A percentile compares a stretch with the other conserved stretches of the same genome.
phyloP scores from a whole-genome alignment of 2,113 vertebrate genomes.

The Pyrgilauda ruficollis region DNA sequence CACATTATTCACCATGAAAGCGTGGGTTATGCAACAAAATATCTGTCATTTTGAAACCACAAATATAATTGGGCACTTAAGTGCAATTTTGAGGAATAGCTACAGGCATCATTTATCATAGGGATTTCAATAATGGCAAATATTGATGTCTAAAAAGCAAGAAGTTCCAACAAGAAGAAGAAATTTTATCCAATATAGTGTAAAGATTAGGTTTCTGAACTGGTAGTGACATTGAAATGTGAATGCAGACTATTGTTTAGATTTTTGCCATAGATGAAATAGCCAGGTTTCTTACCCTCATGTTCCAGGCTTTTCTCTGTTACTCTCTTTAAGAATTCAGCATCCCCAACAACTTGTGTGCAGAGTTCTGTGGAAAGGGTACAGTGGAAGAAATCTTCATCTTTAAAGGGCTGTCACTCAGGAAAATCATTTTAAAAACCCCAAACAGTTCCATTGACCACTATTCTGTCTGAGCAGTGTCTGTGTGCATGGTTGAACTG shows the following conservation, averaged over 20 bases:
- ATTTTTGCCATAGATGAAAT: background rate
- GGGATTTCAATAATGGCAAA: background rate
- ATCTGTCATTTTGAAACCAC: background rate
- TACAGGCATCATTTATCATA: background rate
- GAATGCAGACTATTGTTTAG: background rate
- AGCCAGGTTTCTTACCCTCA: background rate
- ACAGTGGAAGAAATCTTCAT: background rate
- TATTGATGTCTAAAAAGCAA: background rate
- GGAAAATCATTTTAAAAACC: rapidly evolving
- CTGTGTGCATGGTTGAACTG: background rate
- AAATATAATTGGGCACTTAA: background rate
- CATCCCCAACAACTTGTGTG: background rate
- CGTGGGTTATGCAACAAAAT: background rate
- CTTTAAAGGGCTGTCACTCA: background rate
- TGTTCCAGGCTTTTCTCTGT: background rate
- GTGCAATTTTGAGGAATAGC: constrained; percentile 5
- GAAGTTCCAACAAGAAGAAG: background rate
- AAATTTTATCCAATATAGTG: background rate
- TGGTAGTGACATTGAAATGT: background rate
- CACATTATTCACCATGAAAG: background rate
- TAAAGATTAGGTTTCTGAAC: background rate
- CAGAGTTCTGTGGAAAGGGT: background rate
- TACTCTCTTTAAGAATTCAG: background rate
- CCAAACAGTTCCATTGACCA: background rate
- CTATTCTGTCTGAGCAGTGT: background rate